Evolutionary conservation across 2,797 vertebrate genomes (phyloP).

Genomic region (Aratinga solstitialis): DNA sequence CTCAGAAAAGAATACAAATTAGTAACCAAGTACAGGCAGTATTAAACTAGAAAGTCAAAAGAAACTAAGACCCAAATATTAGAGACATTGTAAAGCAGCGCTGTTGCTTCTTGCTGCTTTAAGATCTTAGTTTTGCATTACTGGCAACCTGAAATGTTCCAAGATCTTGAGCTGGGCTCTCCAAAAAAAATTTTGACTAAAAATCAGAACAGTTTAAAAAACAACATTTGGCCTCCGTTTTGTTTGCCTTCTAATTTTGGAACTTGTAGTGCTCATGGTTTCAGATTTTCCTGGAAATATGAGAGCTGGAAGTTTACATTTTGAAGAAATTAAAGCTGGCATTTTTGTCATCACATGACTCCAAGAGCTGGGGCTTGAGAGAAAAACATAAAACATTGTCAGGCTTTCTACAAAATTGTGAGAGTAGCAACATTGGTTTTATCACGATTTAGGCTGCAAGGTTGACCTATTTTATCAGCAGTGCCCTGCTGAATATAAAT

Average conservation of each 20-base stretch:
- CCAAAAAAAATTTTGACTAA: conserved; percentile 53
- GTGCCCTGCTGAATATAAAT: conserved; percentile 53
- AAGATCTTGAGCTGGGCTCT: conserved; percentile 48
- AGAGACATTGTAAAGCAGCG: background rate
- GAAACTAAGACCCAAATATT: background rate
- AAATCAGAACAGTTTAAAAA: conserved; percentile 66
- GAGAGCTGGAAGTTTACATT: conserved; percentile 64
- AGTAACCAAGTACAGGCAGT: background rate
- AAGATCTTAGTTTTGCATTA: conserved; percentile 31
- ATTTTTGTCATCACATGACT: conserved; percentile 65
- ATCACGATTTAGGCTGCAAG: conserved; percentile 45
- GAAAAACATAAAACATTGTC: conserved; percentile 51
- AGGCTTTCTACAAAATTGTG: conserved; percentile 47
- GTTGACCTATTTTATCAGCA: conserved; percentile 58
- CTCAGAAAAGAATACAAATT: background rate
- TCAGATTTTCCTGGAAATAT: conserved; percentile 65
- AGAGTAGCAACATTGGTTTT: conserved; percentile 47
- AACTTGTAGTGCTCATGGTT: conserved; percentile 44
- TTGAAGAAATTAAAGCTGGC: conserved; percentile 62
- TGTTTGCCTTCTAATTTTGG: conserved; percentile 72
- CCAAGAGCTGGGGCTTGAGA: conserved; percentile 46
- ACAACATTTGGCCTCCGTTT: conserved; percentile 60
- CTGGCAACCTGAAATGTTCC: conserved; percentile 31
- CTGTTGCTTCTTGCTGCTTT: conserved; percentile 20
- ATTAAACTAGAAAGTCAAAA: background rate